Evolutionary conservation across 2,888 invertebrate species (phyloP).

Genomic region (Meiosimyza platycephala): DNA sequence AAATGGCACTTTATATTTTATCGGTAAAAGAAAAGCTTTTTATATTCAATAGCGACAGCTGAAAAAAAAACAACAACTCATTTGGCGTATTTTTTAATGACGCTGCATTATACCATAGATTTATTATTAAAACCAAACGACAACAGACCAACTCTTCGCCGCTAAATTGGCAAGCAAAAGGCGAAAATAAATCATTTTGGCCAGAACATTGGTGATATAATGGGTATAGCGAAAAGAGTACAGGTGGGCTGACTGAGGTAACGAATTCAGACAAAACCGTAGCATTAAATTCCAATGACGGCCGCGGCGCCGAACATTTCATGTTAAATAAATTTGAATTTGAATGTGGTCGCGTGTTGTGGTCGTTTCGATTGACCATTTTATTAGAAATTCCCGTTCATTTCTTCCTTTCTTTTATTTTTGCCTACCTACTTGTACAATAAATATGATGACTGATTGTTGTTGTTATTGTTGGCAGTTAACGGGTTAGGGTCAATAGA

Average conservation of each 20-base stretch:
- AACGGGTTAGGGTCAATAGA: no score
- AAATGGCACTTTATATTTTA: not conserved
- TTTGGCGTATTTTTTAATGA: constrained; percentile 12
- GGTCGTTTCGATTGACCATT: constrained; percentile 46
- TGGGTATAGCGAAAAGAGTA: not conserved
- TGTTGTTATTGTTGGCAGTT: not conserved
- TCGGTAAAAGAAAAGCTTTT: constrained; percentile 3
- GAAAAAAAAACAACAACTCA: constrained; percentile 3
- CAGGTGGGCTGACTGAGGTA: not conserved
- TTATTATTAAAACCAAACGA: constrained; percentile 29
- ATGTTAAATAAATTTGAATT: constrained; percentile 44
- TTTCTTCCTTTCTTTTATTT: not conserved
- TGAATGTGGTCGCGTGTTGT: constrained; percentile 42
- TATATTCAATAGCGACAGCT: constrained; percentile 4
- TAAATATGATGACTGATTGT: constrained; percentile 8
- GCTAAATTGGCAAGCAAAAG: not conserved
- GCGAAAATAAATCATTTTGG: not conserved
- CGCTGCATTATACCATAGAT: constrained; percentile 19
- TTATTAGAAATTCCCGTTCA: constrained; percentile 40
- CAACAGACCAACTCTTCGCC: not conserved
- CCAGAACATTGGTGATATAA: not conserved
- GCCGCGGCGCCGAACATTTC: constrained; percentile 16
- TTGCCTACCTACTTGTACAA: not conserved
- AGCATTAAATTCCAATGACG: constrained; percentile 5
- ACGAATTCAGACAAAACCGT: not conserved